These are phyloP conservation scores for Onychomys leucogaster DNA, from an alignment of 2,797 vertebrate genomes.

Conservation along the genomic window DNA sequence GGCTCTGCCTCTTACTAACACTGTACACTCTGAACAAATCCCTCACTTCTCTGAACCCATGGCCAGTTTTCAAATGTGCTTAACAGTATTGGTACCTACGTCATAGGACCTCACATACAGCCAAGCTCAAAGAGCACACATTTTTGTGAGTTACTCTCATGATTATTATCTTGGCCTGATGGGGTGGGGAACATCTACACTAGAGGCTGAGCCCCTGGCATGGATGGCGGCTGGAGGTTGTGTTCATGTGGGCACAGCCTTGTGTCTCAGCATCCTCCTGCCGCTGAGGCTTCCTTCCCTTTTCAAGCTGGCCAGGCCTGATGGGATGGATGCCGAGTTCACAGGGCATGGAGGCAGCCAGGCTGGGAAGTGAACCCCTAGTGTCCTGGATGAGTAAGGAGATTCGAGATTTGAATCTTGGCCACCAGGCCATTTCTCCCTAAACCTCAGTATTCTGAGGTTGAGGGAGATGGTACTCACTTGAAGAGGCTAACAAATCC, in stretches of 20 bases:
- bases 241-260: rapidly evolving
- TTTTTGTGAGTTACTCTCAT: neutral
- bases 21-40: neutral
- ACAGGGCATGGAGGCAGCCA: neutral
- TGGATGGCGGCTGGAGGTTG: rapidly evolving
- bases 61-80: neutral
- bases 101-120: neutral
- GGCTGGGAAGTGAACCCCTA: neutral
- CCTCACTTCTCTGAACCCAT: neutral
- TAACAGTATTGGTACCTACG: too few species aligned
- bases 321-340: neutral
- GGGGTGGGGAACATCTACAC: neutral
- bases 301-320: neutral
- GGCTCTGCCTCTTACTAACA: neutral
- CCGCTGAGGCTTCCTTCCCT: neutral
- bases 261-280: neutral
- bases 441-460: rapidly evolving
- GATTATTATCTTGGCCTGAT: too few species aligned
- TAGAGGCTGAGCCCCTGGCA: neutral
- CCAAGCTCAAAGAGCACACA: neutral
- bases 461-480: constrained; percentile 80
- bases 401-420: neutral
- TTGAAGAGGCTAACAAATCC: constrained; percentile 94
- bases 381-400: neutral
- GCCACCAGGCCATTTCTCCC: neutral